Evolutionary conservation across 2,797 vertebrate genomes (phyloP).

Genomic region (Loris lydekkerianus): DNA sequence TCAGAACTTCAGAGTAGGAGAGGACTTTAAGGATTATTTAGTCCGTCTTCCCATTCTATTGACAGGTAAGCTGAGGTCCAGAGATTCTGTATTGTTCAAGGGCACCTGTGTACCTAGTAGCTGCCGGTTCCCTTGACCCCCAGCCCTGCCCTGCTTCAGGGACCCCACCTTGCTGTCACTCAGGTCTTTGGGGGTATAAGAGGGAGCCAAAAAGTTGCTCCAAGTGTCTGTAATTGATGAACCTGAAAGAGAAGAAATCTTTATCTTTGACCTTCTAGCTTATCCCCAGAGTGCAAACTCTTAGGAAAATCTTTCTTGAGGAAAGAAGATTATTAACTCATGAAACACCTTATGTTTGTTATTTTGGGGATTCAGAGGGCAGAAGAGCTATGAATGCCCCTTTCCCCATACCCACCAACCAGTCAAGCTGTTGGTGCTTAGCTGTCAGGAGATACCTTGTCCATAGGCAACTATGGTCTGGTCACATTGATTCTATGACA

Average conservation of each 20-base stretch:
- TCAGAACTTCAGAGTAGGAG: not conserved
- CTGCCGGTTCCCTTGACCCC: not conserved
- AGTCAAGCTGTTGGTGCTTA: not conserved
- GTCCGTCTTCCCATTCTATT: conserved; percentile 8
- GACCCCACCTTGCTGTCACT: not conserved
- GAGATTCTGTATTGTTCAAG: not conserved
- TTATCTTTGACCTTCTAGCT: not conserved
- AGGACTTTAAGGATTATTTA: not conserved
- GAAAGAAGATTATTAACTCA: not conserved
- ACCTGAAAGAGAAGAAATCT: not conserved
- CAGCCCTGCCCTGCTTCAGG: not conserved
- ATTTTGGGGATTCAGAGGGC: not conserved
- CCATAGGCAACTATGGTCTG: not conserved
- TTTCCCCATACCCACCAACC: fast-evolving
- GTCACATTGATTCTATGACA: not conserved
- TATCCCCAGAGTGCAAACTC: not conserved
- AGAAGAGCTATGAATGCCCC: not conserved
- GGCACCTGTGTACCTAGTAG: not conserved
- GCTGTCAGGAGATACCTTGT: not conserved
- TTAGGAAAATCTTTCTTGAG: not conserved
- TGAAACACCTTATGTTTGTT: not conserved
- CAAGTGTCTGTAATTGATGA: not conserved
- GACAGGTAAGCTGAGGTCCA: not conserved
- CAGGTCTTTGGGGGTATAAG: not conserved
- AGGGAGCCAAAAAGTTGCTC: not conserved